phyloP scores from a whole-genome alignment of 2,888 invertebrate species.

The Cepaea hortensis region DNA sequence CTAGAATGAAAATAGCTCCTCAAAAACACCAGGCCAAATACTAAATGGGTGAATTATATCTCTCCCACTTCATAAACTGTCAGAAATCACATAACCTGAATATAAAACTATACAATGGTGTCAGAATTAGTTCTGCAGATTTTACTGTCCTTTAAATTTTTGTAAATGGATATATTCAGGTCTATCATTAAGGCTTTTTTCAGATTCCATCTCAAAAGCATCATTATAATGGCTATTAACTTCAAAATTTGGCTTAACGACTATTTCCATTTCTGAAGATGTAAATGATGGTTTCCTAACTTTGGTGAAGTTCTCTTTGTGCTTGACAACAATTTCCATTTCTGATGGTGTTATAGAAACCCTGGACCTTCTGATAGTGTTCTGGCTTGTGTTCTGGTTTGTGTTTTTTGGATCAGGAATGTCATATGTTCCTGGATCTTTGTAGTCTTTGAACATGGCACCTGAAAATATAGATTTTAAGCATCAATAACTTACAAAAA shows the following conservation, averaged over 20 bases:
- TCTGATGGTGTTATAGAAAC: neutral
- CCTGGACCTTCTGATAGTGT: neutral
- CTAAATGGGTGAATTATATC: neutral
- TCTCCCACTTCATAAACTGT: neutral
- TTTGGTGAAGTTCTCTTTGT: neutral
- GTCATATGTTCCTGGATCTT: neutral
- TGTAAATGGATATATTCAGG: neutral
- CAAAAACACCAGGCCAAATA: neutral
- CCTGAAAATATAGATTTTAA: neutral
- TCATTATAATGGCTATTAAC: neutral
- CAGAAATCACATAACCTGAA: neutral
- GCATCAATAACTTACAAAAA: neutral
- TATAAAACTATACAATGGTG: neutral
- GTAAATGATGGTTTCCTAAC: neutral
- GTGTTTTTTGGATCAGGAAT: neutral
- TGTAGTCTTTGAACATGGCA: neutral
- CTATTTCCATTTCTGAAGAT: constrained; percentile 16
- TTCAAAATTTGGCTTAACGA: neutral
- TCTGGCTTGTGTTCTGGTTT: neutral
- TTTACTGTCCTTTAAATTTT: no score
- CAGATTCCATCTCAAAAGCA: neutral
- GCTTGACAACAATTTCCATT: constrained; percentile 3
- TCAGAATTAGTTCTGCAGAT: no score
- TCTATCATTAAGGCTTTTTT: neutral
- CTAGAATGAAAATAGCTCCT: no score